phyloP scores from a whole-genome alignment of 2,113 vertebrate genomes.

The Vicugna pacos region DNA sequence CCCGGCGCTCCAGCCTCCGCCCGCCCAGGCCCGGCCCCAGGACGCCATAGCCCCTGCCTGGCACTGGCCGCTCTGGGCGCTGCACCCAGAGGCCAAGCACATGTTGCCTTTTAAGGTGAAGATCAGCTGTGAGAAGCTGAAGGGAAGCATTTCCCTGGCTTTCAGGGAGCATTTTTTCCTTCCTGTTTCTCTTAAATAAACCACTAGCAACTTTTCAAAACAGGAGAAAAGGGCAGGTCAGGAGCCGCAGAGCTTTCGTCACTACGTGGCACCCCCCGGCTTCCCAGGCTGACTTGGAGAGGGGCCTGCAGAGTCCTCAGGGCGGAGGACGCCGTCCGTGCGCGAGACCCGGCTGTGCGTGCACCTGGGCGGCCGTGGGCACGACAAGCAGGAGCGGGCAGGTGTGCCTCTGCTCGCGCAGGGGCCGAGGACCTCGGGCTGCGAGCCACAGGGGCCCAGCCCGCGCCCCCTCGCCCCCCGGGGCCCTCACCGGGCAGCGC shows the following conservation, averaged over 20 bases:
- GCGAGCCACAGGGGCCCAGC: not conserved
- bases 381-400: not conserved
- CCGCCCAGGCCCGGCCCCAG: not conserved
- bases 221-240: slow-evolving; percentile 73
- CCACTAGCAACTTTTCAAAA: slow-evolving; percentile 83
- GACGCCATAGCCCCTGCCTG: slow-evolving; percentile 65
- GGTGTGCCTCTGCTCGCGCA: not conserved
- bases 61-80: slow-evolving; percentile 73
- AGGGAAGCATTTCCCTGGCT: slow-evolving; percentile 85
- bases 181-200: slow-evolving; percentile 85
- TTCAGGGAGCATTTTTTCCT: slow-evolving; percentile 84
- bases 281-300: no score
- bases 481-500: not conserved
- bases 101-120: slow-evolving; percentile 88
- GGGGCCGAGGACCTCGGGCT: not conserved
- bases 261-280: rapidly evolving
- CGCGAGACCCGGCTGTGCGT: rapidly evolving
- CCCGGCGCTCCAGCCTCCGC: rapidly evolving
- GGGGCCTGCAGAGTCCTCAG: not conserved
- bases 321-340: no score
- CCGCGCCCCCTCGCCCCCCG: not conserved
- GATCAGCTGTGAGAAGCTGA: slow-evolving; percentile 82
- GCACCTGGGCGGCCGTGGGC: not conserved
- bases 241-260: slow-evolving; percentile 57
- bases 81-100: slow-evolving; percentile 74